Percentiles rank a stretch among this genome's conserved stretches.
Evolutionary conservation across 2,113 vertebrate genomes (phyloP).

Genomic region (Terrapene triunguis): DNA sequence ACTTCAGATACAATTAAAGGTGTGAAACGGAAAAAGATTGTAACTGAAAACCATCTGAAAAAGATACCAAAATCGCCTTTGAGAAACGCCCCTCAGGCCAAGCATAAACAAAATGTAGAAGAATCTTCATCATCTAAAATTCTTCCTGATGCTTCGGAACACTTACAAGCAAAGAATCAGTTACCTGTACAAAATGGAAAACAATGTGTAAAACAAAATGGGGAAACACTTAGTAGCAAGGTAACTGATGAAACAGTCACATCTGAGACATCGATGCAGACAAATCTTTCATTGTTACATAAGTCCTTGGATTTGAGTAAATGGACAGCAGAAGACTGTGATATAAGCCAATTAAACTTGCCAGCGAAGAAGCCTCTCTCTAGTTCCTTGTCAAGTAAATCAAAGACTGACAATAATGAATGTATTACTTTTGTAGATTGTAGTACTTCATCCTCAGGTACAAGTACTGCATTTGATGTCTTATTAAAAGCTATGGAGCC

Average conservation of each 20-base stretch:
- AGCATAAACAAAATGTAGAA: conserved; percentile 80
- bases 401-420: conserved; percentile 79
- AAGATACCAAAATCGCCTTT: conserved; percentile 98
- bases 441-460: conserved; percentile 77
- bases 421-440: conserved; percentile 73
- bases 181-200: conserved; percentile 71
- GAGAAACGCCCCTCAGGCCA: conserved; percentile 88
- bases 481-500: conserved; percentile 98
- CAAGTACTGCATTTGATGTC: conserved; percentile 92
- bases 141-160: conserved; percentile 70
- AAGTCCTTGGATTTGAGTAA: conserved; percentile 75
- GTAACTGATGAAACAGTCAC: conserved; percentile 57
- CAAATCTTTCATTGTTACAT: conserved; percentile 65
- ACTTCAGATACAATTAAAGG: conserved; percentile 90
- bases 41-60: conserved; percentile 93
- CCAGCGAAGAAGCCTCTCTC: conserved; percentile 52
- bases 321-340: conserved; percentile 70
- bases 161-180: conserved; percentile 56
- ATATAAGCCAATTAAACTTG: conserved; percentile 47
- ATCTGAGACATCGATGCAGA: conserved; percentile 72
- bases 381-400: conserved; percentile 66
- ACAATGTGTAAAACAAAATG: conserved; percentile 76
- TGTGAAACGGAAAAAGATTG: conserved; percentile 97
- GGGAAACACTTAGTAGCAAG: conserved; percentile 65
- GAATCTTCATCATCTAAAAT: conserved; percentile 60